Conservation (phyloP, 2,888 invertebrate genomes). For the Miltochrista miniata region DNA sequence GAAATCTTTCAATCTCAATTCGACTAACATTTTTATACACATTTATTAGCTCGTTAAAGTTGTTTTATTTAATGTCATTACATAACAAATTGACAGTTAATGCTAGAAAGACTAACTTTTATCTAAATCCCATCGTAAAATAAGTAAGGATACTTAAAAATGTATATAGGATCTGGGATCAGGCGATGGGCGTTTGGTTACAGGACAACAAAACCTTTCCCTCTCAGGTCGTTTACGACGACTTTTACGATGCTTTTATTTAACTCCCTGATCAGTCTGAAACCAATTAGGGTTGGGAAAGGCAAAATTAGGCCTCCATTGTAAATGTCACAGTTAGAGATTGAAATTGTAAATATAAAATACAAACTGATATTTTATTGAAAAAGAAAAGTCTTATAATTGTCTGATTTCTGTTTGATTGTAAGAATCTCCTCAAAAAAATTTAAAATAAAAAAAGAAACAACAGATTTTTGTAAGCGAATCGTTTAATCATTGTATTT, state of each 20-base stretch:
- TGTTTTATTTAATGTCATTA: background rate
- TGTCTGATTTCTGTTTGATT: no score
- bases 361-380: no score
- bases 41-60: background rate
- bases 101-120: background rate
- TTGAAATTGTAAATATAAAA: background rate
- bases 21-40: background rate
- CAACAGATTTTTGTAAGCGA: no score
- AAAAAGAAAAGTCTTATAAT: no score
- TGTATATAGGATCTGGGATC: slow-evolving; percentile 1
- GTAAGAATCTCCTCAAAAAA: no score
- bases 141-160: slow-evolving; percentile 5
- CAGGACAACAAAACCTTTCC: slow-evolving; percentile 11
- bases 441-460: no score
- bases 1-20: slow-evolving; percentile 5
- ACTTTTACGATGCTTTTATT: slow-evolving; percentile 12
- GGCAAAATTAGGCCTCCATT: background rate
- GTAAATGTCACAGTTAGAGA: background rate
- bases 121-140: slow-evolving; percentile 1
- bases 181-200: slow-evolving; percentile 10
- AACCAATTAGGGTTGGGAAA: slow-evolving; percentile 3
- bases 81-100: slow-evolving; percentile 1
- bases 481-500: no score
- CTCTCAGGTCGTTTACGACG: slow-evolving; percentile 3
- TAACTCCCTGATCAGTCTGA: slow-evolving; percentile 6